Conservation (phyloP, 2,113 vertebrate genomes). For the Leucopsar rothschildi region DNA sequence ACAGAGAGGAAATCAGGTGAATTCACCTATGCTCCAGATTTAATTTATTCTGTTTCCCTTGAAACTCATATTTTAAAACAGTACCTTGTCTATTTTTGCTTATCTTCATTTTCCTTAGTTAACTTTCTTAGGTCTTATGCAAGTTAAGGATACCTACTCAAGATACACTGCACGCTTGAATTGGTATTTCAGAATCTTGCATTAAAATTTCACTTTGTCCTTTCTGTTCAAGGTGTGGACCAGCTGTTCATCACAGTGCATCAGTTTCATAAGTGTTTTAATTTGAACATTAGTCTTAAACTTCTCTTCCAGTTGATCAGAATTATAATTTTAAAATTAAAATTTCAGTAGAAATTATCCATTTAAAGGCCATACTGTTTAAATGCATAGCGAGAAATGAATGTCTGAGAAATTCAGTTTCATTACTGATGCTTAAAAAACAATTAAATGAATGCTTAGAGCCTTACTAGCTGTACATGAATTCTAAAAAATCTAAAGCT, state of each 20-base stretch:
- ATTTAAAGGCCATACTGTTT: not conserved
- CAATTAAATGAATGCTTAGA: not conserved
- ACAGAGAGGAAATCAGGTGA: not conserved
- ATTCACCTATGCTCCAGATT: not conserved
- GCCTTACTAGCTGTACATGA: not conserved
- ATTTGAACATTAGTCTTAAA: not conserved
- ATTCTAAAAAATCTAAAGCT: not conserved
- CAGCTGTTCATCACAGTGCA: not conserved
- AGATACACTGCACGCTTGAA: not conserved
- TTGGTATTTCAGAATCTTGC: not conserved
- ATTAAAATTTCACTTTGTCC: not conserved
- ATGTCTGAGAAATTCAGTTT: not conserved
- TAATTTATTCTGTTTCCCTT: not conserved
- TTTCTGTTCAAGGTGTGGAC: not conserved
- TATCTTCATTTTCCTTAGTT: not conserved
- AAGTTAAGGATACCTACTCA: not conserved
- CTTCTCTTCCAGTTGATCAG: not conserved
- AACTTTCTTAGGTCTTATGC: not conserved
- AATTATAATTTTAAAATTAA: not conserved
- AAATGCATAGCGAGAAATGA: not conserved
- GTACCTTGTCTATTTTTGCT: not conserved
- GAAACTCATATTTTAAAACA: not conserved
- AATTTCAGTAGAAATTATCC: not conserved
- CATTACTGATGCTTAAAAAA: not conserved
- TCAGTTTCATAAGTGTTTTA: not conserved